phyloP scores from a whole-genome alignment of 2,113 vertebrate genomes.

The Mastomys coucha region DNA sequence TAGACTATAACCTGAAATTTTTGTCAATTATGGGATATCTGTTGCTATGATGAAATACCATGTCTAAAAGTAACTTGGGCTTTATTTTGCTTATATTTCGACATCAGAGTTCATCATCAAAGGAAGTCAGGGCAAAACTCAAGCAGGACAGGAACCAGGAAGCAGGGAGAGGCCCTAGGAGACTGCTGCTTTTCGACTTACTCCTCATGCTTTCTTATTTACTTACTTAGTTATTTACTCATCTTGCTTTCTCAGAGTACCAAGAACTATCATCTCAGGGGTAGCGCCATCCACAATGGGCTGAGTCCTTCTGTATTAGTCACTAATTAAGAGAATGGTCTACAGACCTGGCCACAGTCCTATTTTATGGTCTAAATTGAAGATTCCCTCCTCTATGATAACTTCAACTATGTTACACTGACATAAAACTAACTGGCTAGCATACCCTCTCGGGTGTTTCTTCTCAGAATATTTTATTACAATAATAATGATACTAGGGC shows the following conservation, averaged over 20 bases:
- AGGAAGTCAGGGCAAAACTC: background rate
- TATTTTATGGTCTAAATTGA: background rate
- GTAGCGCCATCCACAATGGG: background rate
- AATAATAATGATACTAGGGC: background rate
- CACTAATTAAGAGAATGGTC: background rate
- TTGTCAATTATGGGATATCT: background rate
- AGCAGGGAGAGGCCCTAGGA: background rate
- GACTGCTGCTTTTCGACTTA: background rate
- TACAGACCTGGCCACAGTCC: background rate
- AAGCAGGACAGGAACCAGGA: background rate
- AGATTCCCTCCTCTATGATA: background rate
- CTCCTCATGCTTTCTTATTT: background rate
- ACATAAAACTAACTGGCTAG: background rate
- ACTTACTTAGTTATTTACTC: background rate
- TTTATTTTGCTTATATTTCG: background rate
- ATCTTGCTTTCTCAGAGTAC: background rate
- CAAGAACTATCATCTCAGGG: background rate
- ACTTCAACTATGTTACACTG: background rate
- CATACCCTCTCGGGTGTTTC: background rate
- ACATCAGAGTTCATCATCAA: background rate
- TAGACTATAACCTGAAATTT: background rate
- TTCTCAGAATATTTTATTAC: background rate
- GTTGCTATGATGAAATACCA: background rate
- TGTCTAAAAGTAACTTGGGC: background rate
- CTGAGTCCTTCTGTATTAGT: background rate